Base-by-base conservation (phyloP, 2,113 vertebrate species). In the Phainopepla nitens region DNA sequence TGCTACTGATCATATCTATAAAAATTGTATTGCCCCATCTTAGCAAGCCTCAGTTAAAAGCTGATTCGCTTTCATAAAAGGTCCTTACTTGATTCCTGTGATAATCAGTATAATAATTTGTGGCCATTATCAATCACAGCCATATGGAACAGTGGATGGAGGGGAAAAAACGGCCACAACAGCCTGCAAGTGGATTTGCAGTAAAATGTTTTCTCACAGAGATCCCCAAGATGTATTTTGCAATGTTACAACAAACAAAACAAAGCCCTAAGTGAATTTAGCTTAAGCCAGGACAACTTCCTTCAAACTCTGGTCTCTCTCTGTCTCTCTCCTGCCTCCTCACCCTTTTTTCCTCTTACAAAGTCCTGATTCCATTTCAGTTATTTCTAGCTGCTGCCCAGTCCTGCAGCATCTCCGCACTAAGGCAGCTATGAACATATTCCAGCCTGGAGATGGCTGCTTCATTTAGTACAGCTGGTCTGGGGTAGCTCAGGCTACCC, bases 91-190 rank as follows among this genome's bases (percentile, higher is more conserved):
- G 31, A 49, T 31, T 78, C 72, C 51, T 83, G 9, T 24, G n/a
- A 50, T 62, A 72, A 83, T 62, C 49, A 49, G 44, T 7, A 28
- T 36, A 73, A 64, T 42, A 14, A 89, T 68, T 92, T 78, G 41
- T 78, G 23, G 41, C 10, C 20, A 27, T 44, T 85, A 83, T 64
- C 88, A 68, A 77, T 77, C 64, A 73, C 16, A 81, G 11, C 25
- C 69, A 56, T 51, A 77, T 35, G 35, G 49, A 88, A n/a, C 23
- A 58, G 35, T 0, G 31, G 51, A 4, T 27, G 3, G 21, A 69
- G 8, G 23, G 35, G 8, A 0, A 0, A 33, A 45, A 89, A 65
- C 16, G 36, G 0, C 14, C 31, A 50, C 22, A 80, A n/a, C 12
- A 3, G 5, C 10, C 31, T 62, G 23, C 14, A 78, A 93, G 18